phyloP scores from a whole-genome alignment of 2,113 vertebrate species.

The Leiothrix lutea region DNA sequence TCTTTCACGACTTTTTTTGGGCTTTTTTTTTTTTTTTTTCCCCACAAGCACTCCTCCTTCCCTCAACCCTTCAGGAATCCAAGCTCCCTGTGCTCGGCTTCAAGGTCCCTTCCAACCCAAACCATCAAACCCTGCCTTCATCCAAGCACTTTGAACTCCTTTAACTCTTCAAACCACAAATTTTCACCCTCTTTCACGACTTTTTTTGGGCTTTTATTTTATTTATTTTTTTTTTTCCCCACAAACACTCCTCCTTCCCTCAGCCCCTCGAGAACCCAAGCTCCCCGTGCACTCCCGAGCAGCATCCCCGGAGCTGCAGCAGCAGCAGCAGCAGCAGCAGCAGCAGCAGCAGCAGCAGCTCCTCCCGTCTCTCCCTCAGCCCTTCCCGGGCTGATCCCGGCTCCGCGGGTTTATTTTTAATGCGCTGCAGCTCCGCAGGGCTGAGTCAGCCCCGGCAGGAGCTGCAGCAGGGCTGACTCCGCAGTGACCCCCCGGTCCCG shows the following conservation, averaged over 20 bases:
- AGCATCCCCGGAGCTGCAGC: neutral
- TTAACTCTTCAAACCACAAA: neutral
- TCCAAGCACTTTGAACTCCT: too few species aligned
- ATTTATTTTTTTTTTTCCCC: too few species aligned
- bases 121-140: too few species aligned
- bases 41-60: too few species aligned
- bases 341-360: neutral
- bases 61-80: fast-evolving
- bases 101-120: too few species aligned
- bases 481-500: neutral
- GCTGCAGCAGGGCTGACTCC: neutral
- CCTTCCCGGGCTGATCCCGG: fast-evolving
- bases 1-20: too few species aligned
- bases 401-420: neutral
- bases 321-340: neutral
- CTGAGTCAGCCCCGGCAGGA: neutral
- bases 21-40: too few species aligned
- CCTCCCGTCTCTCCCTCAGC: neutral
- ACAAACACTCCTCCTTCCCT: too few species aligned
- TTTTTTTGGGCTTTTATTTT: too few species aligned
- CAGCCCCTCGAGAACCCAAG: fast-evolving
- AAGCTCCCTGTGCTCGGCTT: fast-evolving
- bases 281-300: fast-evolving
- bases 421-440: neutral
- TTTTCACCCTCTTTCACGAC: too few species aligned